phyloP scores from a whole-genome alignment of 2,888 invertebrate species.

The Epicampocera succincta region DNA sequence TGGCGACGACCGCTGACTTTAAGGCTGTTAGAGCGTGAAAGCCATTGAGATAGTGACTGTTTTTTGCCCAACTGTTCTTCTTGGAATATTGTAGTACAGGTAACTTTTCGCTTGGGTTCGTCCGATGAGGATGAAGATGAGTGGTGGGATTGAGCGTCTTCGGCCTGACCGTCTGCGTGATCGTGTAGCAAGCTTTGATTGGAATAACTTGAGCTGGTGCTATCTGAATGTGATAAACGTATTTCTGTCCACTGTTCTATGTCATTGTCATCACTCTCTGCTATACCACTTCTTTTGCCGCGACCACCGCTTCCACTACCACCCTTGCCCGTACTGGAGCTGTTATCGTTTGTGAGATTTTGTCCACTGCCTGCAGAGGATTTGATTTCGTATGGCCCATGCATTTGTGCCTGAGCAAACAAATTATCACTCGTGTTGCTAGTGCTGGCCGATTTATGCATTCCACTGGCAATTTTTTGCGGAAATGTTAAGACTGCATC shows the following conservation, averaged over 20 bases:
- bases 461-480: conserved; percentile 75
- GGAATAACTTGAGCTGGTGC: conserved; percentile 81
- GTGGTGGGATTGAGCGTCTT: conserved; percentile 77
- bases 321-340: conserved; percentile 58
- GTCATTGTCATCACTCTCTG: conserved; percentile 76
- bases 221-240: conserved; percentile 80
- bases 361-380: conserved; percentile 69
- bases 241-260: conserved; percentile 82
- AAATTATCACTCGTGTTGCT: conserved; percentile 77
- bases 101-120: conserved; percentile 80
- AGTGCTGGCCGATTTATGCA: conserved; percentile 78
- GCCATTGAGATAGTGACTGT: conserved; percentile 79
- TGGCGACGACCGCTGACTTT: conserved; percentile 84
- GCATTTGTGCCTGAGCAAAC: conserved; percentile 75
- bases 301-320: conserved; percentile 51
- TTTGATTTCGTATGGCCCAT: conserved; percentile 77
- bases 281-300: conserved; percentile 39
- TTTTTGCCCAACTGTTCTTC: conserved; percentile 78
- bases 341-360: conserved; percentile 61
- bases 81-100: conserved; percentile 81
- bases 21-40: conserved; percentile 80
- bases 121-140: conserved; percentile 79
- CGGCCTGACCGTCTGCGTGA: conserved; percentile 72
- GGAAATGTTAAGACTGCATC: conserved; percentile 78
- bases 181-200: conserved; percentile 80